These are phyloP conservation scores for Porites divaricata DNA, from an alignment of 92 coral and sea anemone genomes.

Conservation along the genomic window DNA sequence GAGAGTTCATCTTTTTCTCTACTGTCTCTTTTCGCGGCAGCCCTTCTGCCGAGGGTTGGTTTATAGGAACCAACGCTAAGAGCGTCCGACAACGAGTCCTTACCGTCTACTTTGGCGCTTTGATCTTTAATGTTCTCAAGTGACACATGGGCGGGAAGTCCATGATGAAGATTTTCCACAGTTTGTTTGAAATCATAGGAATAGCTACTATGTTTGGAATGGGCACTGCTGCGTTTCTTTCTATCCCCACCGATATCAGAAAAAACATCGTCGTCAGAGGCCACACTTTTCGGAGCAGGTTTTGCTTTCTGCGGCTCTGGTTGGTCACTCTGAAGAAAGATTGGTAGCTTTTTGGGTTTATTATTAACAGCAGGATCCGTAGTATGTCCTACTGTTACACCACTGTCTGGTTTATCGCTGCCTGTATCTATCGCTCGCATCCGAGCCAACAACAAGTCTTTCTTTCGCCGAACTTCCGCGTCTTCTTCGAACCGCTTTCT, in stretches of 20 bases:
- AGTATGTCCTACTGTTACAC: conserved; percentile 31
- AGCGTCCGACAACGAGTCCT: conserved; percentile 61
- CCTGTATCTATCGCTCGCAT: conserved; percentile 74
- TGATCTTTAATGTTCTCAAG: conserved; percentile 65
- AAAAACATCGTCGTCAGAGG: conserved; percentile 58
- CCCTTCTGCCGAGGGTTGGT: conserved; percentile 72
- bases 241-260: conserved; percentile 50
- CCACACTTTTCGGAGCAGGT: conserved; percentile 29
- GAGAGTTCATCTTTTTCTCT: conserved; percentile 28
- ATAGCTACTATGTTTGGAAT: conserved; percentile 50
- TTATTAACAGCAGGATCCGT: conserved; percentile 31
- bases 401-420: conserved; percentile 53
- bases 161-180: conserved; percentile 92
- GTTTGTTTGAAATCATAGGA: conserved; percentile 88
- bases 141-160: conserved; percentile 90
- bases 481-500: conserved; percentile 74
- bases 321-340: conserved; percentile 73
- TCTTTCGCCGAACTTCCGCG: conserved; percentile 80
- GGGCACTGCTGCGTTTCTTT: conserved; percentile 68
- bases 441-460: conserved; percentile 87
- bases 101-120: conserved; percentile 41
- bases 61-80: conserved; percentile 85
- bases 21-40: conserved; percentile 39
- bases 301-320: conserved; percentile 40
- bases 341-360: conserved; percentile 80